A percentile compares a stretch with the other conserved stretches of the same genome.
These are phyloP conservation scores for Ichneumoninae sp. DNA, from an alignment of 2,888 invertebrate species.

Conservation along the genomic window DNA sequence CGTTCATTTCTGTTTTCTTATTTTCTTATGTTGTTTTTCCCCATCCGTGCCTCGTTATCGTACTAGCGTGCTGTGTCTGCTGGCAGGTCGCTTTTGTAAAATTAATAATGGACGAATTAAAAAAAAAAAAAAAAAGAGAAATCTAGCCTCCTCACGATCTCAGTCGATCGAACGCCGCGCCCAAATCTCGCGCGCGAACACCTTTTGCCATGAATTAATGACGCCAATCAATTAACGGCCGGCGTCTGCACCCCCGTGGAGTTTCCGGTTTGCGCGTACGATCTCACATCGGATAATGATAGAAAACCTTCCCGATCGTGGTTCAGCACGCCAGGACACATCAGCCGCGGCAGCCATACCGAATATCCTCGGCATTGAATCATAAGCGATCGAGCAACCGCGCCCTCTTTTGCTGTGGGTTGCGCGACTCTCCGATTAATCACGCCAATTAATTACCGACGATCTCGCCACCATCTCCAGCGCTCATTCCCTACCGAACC, in stretches of 20 bases:
- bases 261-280: conserved; percentile 39
- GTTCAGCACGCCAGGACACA: not conserved
- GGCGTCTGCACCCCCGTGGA: conserved; percentile 38
- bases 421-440: conserved; percentile 60
- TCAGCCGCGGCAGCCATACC: conserved; percentile 24
- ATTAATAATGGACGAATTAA: not conserved
- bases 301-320: conserved; percentile 27
- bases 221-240: conserved; percentile 63
- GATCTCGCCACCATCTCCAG: conserved; percentile 26
- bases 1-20: not conserved
- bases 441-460: conserved; percentile 67
- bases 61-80: not conserved
- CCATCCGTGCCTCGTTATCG: not conserved
- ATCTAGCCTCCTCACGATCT: conserved; percentile 32
- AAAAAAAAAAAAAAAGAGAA: conserved; percentile 8
- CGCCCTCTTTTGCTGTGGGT: conserved; percentile 35
- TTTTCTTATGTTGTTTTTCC: not conserved
- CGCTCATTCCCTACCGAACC: not conserved
- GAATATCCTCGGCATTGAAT: conserved; percentile 63
- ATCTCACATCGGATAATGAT: conserved; percentile 53
- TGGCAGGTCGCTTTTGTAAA: not conserved
- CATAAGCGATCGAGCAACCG: conserved; percentile 54
- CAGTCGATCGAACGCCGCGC: conserved; percentile 57
- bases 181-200: conserved; percentile 34
- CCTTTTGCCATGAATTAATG: conserved; percentile 57